phyloP scores from a whole-genome alignment of 2,797 vertebrate genomes.

The Paguma larvata region DNA sequence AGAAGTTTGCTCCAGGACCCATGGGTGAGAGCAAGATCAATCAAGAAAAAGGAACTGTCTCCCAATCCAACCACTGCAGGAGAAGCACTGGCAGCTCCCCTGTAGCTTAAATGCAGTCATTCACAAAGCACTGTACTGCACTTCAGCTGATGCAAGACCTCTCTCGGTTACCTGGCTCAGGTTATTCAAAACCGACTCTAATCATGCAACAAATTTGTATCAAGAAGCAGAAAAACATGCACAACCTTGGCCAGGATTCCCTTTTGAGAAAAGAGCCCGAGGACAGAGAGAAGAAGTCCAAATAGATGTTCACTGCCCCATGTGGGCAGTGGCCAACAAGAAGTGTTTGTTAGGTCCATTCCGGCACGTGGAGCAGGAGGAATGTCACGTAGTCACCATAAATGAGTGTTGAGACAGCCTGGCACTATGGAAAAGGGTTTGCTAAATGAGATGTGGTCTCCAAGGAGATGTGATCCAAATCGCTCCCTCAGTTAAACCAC shows the following conservation, averaged over 20 bases:
- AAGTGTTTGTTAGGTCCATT: background rate
- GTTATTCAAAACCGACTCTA: background rate
- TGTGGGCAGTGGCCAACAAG: accelerated
- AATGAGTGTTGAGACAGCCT: background rate
- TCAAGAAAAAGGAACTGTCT: background rate
- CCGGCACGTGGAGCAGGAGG: background rate
- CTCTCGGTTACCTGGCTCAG: background rate
- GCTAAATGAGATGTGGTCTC: background rate
- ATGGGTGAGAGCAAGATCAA: background rate
- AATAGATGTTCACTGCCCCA: background rate
- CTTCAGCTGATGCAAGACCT: background rate
- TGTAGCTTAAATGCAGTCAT: background rate
- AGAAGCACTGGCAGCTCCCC: background rate
- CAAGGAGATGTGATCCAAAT: background rate
- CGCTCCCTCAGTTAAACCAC: background rate
- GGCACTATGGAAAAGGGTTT: background rate
- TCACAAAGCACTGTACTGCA: background rate
- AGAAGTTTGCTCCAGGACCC: background rate
- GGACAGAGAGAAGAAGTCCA: background rate
- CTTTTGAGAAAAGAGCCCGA: background rate
- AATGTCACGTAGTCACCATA: background rate
- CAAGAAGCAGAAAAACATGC: background rate
- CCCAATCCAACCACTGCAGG: background rate
- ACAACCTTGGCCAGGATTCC: background rate
- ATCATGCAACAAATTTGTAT: background rate